phyloP scores from a whole-genome alignment of 2,113 vertebrate species.

The Toxostoma redivivum region DNA sequence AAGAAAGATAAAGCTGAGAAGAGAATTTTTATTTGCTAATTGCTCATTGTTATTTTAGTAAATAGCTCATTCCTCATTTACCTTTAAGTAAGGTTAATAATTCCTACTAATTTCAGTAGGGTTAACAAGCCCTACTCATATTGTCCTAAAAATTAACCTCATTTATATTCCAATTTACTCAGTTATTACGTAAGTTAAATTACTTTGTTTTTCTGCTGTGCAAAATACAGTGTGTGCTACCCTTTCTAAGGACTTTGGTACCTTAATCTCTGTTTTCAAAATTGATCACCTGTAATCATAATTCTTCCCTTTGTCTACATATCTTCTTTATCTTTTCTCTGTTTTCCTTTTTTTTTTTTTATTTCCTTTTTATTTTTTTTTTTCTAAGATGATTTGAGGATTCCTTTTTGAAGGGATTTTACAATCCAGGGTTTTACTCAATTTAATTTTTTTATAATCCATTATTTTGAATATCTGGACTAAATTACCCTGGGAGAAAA shows the following conservation, averaged over 20 bases:
- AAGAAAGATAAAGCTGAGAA: background rate
- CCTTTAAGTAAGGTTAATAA: background rate
- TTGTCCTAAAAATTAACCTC: background rate
- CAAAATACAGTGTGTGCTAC: fast-evolving
- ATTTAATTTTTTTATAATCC: background rate
- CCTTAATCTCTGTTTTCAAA: background rate
- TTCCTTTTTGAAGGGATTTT: background rate
- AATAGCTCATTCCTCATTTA: background rate
- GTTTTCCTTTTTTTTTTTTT: background rate
- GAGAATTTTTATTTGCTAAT: background rate
- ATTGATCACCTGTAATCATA: background rate
- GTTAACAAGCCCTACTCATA: background rate
- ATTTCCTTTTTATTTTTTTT: fast-evolving
- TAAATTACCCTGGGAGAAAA: background rate
- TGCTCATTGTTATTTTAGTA: background rate
- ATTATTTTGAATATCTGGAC: background rate
- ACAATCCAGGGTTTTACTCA: fast-evolving
- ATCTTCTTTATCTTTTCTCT: background rate
- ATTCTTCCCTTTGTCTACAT: background rate
- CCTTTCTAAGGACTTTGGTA: background rate
- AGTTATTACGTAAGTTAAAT: background rate
- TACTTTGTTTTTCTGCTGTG: background rate
- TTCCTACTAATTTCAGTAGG: background rate
- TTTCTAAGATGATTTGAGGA: background rate
- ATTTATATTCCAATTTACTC: background rate